Percentiles rank a stretch among this genome's conserved stretches.
Evolutionary conservation across 2,888 invertebrate species (phyloP).

Genomic region (Belgica antarctica): DNA sequence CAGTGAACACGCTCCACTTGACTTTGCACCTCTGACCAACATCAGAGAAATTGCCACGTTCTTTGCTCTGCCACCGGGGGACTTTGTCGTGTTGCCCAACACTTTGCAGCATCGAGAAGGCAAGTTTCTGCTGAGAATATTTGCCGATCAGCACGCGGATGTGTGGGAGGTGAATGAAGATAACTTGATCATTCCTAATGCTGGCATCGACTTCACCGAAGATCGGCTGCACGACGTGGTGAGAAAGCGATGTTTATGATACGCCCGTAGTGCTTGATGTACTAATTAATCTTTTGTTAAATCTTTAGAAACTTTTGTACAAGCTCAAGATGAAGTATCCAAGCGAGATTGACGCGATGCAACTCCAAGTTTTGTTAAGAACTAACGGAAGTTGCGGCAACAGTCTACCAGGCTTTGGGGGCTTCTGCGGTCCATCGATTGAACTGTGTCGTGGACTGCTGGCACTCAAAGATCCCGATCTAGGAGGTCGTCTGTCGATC

Average conservation of each 20-base stretch:
- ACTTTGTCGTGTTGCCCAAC: constrained; percentile 72
- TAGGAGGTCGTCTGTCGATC: constrained; percentile 63
- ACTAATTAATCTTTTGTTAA: constrained; percentile 12
- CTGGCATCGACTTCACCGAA: constrained; percentile 62
- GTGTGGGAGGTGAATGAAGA: constrained; percentile 78
- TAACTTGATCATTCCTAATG: constrained; percentile 66
- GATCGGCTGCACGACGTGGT: constrained; percentile 60
- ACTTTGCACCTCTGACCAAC: constrained; percentile 46
- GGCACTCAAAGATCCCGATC: constrained; percentile 65
- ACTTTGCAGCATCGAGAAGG: constrained; percentile 67
- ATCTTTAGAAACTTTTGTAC: constrained; percentile 46
- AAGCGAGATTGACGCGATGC: constrained; percentile 62
- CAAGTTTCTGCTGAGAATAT: constrained; percentile 68
- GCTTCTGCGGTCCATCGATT: constrained; percentile 61
- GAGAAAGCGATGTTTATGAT: constrained; percentile 48
- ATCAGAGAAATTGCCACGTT: constrained; percentile 69
- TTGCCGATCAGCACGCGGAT: constrained; percentile 70
- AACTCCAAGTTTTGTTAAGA: constrained; percentile 61
- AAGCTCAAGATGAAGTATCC: constrained; percentile 56
- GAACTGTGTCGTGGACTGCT: constrained; percentile 68
- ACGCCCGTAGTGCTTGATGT: neutral
- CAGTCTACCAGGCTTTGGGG: constrained; percentile 46
- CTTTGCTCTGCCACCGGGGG: constrained; percentile 71
- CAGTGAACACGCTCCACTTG: constrained; percentile 55
- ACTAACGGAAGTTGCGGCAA: constrained; percentile 61